Percentiles rank a stretch among this genome's conserved stretches.
These are phyloP conservation scores for Apolygus lucorum DNA, from an alignment of 1,140 invertebrate genomes.

Conservation along the genomic window DNA sequence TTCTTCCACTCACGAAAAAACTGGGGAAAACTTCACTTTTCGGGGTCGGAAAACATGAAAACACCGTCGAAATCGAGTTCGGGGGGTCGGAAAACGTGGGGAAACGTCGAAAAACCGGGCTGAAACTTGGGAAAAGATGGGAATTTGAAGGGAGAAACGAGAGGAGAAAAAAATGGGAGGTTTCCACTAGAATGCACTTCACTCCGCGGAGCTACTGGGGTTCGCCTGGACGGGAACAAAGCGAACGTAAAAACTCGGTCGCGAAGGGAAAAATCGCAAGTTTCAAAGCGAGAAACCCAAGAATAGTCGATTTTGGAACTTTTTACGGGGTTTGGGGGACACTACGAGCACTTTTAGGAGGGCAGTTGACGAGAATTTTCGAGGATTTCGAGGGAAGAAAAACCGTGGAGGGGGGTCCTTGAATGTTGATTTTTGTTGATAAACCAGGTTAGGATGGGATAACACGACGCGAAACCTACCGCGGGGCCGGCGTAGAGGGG, in stretches of 20 bases:
- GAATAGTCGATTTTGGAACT: not conserved
- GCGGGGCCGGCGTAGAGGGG: not conserved
- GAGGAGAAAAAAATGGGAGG: conserved; percentile 13
- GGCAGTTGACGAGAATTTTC: not conserved
- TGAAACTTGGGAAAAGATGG: not conserved
- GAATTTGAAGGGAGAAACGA: not conserved
- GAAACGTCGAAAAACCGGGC: not conserved
- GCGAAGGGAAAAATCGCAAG: no score
- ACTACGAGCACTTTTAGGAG: not conserved
- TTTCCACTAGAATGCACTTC: conserved; percentile 16
- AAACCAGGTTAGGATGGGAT: not conserved
- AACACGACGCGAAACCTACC: not conserved
- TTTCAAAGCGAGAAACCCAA: not conserved
- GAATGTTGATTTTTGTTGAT: conserved; percentile 7
- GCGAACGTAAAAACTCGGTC: not conserved
- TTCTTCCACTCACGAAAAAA: not conserved
- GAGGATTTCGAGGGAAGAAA: not conserved
- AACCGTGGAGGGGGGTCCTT: not conserved
- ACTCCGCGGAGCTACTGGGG: not conserved
- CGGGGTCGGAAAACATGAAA: not conserved
- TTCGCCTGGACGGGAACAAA: not conserved
- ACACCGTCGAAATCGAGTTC: not conserved
- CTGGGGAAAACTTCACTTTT: conserved; percentile 13
- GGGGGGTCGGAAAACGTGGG: no score
- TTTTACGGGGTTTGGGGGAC: no score